Percentiles rank a stretch among this genome's conserved stretches.
Evolutionary conservation across 2,888 invertebrate genomes (phyloP).

Genomic region (Dynastes grantii): DNA sequence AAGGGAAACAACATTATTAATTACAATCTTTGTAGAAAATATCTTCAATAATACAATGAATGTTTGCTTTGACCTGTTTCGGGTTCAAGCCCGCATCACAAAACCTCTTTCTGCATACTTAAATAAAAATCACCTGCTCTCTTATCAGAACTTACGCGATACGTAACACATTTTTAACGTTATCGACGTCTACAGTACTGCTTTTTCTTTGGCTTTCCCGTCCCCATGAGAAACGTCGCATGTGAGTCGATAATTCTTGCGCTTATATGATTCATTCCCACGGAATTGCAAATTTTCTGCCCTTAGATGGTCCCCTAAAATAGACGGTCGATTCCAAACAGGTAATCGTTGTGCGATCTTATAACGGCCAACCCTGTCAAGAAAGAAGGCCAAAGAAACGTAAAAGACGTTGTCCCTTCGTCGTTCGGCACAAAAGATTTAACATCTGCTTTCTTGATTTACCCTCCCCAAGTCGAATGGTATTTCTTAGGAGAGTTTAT

Average conservation of each 20-base stretch:
- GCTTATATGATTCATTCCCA: slow-evolving; percentile 42
- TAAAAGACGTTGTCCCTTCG: slow-evolving; percentile 64
- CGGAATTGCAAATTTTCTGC: slow-evolving; percentile 39
- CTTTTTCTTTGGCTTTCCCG: slow-evolving; percentile 17
- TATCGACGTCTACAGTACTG: slow-evolving; percentile 19
- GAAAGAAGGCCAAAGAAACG: slow-evolving; percentile 55
- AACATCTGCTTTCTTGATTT: slow-evolving; percentile 68
- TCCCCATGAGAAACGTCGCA: not conserved
- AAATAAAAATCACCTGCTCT: slow-evolving; percentile 54
- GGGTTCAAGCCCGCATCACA: slow-evolving; percentile 65
- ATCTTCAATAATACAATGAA: not conserved
- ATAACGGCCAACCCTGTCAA: slow-evolving; percentile 46
- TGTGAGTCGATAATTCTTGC: not conserved
- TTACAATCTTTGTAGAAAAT: not conserved
- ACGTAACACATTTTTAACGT: slow-evolving; percentile 22
- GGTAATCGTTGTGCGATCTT: slow-evolving; percentile 41
- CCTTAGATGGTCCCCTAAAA: slow-evolving; percentile 28
- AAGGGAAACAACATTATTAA: too few relatives aligned
- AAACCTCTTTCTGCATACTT: slow-evolving; percentile 52
- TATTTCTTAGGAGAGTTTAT: slow-evolving; percentile 57
- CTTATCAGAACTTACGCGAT: slow-evolving; percentile 26
- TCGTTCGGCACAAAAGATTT: slow-evolving; percentile 59
- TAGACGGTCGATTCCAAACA: slow-evolving; percentile 39
- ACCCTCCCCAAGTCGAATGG: slow-evolving; percentile 66
- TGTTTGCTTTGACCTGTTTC: slow-evolving; percentile 65